Conservation (phyloP, 2,113 vertebrate genomes). For the Ictidomys tridecemlineatus region DNA sequence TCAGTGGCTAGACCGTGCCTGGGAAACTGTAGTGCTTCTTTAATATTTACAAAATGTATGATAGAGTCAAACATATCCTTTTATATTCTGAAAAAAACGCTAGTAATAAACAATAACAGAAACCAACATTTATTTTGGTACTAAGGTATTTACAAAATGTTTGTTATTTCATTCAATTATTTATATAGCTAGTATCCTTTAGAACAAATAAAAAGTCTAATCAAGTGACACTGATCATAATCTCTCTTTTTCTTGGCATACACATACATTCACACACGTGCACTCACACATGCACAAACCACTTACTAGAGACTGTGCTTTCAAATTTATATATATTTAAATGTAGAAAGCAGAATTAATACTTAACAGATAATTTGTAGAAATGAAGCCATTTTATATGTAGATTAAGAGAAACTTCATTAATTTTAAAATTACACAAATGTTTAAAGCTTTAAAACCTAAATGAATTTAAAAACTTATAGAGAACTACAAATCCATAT, state of each 20-base stretch:
- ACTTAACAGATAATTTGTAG: background rate
- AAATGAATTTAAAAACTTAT: background rate
- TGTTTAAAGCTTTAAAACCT: background rate
- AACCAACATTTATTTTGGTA: background rate
- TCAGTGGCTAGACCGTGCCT: background rate
- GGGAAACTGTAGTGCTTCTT: background rate
- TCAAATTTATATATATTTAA: background rate
- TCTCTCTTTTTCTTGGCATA: background rate
- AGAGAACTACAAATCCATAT: background rate
- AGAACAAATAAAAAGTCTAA: background rate
- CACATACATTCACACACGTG: background rate
- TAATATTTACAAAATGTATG: background rate
- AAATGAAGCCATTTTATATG: background rate
- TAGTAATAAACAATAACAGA: background rate
- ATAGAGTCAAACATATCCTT: background rate
- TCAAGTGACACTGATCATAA: background rate
- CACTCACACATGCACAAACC: background rate
- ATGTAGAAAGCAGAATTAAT: conserved; percentile 18
- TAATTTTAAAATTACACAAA: conserved; percentile 38
- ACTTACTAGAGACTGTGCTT: background rate
- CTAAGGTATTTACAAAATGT: background rate
- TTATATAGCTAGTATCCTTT: background rate
- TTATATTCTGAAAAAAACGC: background rate
- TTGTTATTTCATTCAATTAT: background rate
- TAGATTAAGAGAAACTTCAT: background rate